Evolutionary conservation across 2,113 vertebrate species (phyloP), one percentile per base, ranked within the genome.

Genomic region (Rhynchopsitta pachyrhyncha): DNA sequence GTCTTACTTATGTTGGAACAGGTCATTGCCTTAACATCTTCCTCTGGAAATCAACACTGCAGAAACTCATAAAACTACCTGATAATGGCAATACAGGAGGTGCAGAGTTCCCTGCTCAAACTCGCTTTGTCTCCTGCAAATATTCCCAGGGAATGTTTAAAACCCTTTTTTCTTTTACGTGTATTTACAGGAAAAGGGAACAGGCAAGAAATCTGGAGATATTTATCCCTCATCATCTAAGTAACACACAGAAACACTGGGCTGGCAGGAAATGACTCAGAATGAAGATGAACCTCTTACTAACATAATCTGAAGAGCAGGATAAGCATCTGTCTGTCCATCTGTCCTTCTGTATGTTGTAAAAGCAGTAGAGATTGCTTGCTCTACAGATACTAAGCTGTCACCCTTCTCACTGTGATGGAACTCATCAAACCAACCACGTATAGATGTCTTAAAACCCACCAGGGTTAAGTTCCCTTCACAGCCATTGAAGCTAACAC

Each of bases 131-230:
- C 15, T 46, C 28, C 52, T 63, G 11, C 23, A 57, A 57, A 29
- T 47, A 49, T n/a, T 70, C 33, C 28, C 60, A 13, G 9, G 3
- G 12, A 29, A 33, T 67, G 10, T 39, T 55, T 28, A 81, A 82
- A 92, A 23, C 4, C 3, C 3, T 0, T 31, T 67, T 52, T 47
- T 37, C 10, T 23, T 2, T 3, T 18, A 4, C 31, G 55, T 68
- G 19, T 39, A 44, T 75, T 92, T 66, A 52, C n/a, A 57, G 27
- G 16, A 77, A 64, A 24, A 23, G 5, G 1, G 18, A 49, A 63
- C 9, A 82, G 15, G 12, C 12, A 35, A 87, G 42, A 71, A 70
- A 76, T 60, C 1, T 24, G 33, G 23, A 75, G 27, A 16, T 64
- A 22, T 18, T 84, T 46, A 37, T 59, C 6, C 2, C 13, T 52